Conservation (phyloP, 2,888 invertebrate species). For the Trachelus tabidus region DNA sequence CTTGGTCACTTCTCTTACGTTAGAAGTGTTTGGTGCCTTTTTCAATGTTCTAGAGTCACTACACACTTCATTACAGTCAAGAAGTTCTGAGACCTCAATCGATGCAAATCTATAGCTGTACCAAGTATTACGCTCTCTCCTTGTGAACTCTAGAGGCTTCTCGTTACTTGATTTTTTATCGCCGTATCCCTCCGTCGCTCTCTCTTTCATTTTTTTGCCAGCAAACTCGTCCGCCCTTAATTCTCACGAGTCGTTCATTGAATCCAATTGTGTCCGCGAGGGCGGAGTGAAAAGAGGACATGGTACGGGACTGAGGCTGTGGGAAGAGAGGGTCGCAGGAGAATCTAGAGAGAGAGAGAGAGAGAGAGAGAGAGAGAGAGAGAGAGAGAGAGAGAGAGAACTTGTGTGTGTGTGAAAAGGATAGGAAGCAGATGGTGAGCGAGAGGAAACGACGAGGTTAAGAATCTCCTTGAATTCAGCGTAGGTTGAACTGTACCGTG, state of each 20-base stretch:
- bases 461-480: constrained; percentile 16
- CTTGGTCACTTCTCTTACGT: neutral
- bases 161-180: neutral
- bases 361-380: constrained; percentile 25
- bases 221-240: constrained; percentile 9
- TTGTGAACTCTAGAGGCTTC: neutral
- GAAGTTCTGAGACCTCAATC: neutral
- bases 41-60: constrained; percentile 1
- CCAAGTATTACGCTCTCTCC: neutral
- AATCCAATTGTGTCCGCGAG: constrained; percentile 3
- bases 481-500: constrained; percentile 3
- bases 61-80: neutral
- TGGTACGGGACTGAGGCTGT: neutral
- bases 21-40: constrained; percentile 19
- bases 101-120: neutral
- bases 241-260: constrained; percentile 12
- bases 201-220: neutral
- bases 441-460: constrained; percentile 9
- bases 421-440: neutral
- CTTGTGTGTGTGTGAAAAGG: neutral
- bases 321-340: neutral
- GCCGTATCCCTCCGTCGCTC: neutral
- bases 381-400: constrained; percentile 27
- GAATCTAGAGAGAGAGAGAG: constrained; percentile 24
- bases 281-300: neutral